These are phyloP conservation scores for Gerris buenoi DNA, from an alignment of 1,140 invertebrate species.

Conservation along the genomic window DNA sequence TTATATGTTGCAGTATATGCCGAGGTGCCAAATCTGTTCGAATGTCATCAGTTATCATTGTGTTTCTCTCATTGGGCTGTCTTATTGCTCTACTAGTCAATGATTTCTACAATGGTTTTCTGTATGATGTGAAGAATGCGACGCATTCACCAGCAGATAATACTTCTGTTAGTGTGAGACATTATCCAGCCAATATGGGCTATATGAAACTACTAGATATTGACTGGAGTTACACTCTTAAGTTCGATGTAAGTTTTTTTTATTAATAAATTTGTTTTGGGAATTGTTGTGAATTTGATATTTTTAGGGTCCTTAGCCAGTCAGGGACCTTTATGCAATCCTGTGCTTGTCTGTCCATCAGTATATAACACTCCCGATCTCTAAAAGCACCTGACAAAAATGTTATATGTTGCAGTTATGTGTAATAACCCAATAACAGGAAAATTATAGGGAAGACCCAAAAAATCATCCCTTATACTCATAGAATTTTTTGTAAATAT, in stretches of 20 bases:
- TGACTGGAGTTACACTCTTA: constrained; percentile 23
- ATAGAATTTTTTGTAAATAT: too few relatives aligned
- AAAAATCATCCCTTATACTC: too few relatives aligned
- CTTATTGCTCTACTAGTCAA: constrained; percentile 19
- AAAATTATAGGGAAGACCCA: too few relatives aligned
- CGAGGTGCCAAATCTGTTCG: constrained; percentile 32
- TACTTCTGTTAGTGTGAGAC: neutral
- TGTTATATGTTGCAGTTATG: too few relatives aligned
- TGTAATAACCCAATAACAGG: too few relatives aligned
- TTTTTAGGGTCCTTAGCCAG: too few relatives aligned
- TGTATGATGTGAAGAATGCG: neutral
- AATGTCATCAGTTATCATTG: constrained; percentile 28
- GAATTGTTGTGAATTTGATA: too few relatives aligned
- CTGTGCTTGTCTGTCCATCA: too few relatives aligned
- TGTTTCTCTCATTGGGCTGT: constrained; percentile 21
- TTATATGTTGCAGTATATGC: constrained; percentile 31
- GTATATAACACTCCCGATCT: too few relatives aligned
- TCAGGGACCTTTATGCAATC: too few relatives aligned
- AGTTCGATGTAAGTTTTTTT: constrained; percentile 23
- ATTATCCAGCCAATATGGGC: constrained; percentile 8
- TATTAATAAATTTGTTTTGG: too few relatives aligned
- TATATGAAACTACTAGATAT: constrained; percentile 17
- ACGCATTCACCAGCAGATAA: neutral
- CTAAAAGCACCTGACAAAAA: too few relatives aligned
- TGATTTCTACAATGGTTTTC: neutral